Conservation (phyloP, 2,797 vertebrate genomes). For the Cyprinella venusta region DNA sequence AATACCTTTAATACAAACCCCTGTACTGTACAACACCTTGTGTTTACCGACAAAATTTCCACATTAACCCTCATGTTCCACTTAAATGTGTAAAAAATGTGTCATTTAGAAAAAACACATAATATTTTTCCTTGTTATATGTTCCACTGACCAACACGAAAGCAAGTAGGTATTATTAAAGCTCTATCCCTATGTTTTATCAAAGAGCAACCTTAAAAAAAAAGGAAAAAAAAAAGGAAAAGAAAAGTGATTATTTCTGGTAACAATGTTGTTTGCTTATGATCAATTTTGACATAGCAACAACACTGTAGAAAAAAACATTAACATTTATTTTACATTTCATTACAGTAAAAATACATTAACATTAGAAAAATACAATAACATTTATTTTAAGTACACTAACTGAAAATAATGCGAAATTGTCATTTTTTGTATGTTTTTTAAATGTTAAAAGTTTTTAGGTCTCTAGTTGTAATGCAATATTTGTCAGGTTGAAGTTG, state of each 20-base stretch:
- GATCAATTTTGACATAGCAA: neutral
- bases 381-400: neutral
- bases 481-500: neutral
- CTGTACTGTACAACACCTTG: neutral
- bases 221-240: too few species aligned
- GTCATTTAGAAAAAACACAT: neutral
- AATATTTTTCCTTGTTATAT: neutral
- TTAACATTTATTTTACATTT: neutral
- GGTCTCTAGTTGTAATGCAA: too few species aligned
- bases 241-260: neutral
- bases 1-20: neutral
- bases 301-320: neutral
- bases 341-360: too few species aligned
- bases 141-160: neutral
- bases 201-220: neutral
- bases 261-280: neutral
- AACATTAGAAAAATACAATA: neutral
- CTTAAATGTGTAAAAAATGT: neutral
- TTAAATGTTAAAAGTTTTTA: neutral
- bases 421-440: neutral
- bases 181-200: neutral
- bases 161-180: neutral
- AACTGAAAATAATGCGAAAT: neutral
- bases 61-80: conserved; percentile 1
- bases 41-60: neutral